Conservation (phyloP, 2,888 invertebrate species). For the Drosophila sordidula region DNA sequence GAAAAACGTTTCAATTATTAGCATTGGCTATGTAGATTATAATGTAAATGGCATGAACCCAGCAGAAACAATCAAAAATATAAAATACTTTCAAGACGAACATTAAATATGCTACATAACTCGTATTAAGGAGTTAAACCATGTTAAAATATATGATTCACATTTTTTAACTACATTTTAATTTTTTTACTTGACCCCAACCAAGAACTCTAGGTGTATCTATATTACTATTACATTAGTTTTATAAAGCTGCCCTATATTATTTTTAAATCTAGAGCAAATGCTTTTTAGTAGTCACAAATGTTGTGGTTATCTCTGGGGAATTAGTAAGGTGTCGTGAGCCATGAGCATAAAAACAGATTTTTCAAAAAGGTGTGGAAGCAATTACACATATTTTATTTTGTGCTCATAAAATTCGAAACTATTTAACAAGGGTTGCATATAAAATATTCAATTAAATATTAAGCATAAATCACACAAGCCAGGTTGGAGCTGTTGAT, state of each 20-base stretch:
- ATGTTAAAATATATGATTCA: background rate
- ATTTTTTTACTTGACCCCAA: background rate
- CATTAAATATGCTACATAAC: background rate
- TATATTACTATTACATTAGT: background rate
- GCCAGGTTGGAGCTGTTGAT: too few species aligned
- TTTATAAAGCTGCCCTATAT: background rate
- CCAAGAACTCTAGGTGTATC: background rate
- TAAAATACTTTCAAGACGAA: background rate
- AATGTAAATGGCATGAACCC: background rate
- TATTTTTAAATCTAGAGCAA: slow-evolving; percentile 1
- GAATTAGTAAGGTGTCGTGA: background rate
- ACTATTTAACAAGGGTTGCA: too few species aligned
- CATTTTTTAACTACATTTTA: background rate
- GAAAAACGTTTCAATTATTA: slow-evolving; percentile 35
- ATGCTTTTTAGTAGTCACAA: background rate
- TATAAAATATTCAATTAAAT: too few species aligned
- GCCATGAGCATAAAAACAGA: background rate
- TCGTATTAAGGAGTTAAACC: background rate
- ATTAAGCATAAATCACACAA: too few species aligned
- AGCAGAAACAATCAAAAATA: background rate
- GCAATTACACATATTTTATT: background rate
- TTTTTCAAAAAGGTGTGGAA: background rate
- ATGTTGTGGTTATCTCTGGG: background rate
- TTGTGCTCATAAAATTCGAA: background rate
- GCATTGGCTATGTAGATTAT: slow-evolving; percentile 31